A percentile compares a stretch with the other conserved stretches of the same genome.
These are phyloP conservation scores for Percopsis transmontana DNA, from an alignment of 2,113 vertebrate species.

Conservation along the genomic window DNA sequence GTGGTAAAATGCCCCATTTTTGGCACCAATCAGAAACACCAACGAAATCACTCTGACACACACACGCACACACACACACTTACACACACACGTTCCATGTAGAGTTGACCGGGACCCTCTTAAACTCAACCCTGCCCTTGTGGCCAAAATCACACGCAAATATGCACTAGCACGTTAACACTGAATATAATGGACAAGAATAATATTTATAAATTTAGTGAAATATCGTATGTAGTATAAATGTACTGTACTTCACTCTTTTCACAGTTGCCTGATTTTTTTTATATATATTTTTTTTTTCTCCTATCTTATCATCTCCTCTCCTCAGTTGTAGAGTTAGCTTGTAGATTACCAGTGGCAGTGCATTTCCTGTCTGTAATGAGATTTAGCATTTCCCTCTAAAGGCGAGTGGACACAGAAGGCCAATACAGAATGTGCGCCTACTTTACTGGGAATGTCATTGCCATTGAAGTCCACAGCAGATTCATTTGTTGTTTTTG, in stretches of 20 bases:
- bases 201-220: too few species aligned
- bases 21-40: too few species aligned
- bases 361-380: conserved; percentile 32
- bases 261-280: not conserved
- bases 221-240: not conserved
- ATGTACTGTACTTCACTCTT: not conserved
- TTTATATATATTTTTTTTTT: not conserved
- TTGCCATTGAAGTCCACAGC: not conserved
- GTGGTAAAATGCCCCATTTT: too few species aligned
- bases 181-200: too few species aligned
- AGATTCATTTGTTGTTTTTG: not conserved
- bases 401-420: conserved; percentile 18
- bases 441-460: too few species aligned
- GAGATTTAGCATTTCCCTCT: conserved; percentile 30
- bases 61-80: too few species aligned
- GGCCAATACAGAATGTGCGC: not conserved
- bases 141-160: too few species aligned
- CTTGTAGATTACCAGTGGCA: conserved; percentile 13
- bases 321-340: not conserved
- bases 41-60: too few species aligned
- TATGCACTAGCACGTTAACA: too few species aligned
- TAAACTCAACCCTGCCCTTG: too few species aligned
- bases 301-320: not conserved
- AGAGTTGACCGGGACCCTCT: too few species aligned
- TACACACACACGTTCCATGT: too few species aligned